phyloP scores from a whole-genome alignment of 2,797 vertebrate genomes.

The Neostethus bicornis region DNA sequence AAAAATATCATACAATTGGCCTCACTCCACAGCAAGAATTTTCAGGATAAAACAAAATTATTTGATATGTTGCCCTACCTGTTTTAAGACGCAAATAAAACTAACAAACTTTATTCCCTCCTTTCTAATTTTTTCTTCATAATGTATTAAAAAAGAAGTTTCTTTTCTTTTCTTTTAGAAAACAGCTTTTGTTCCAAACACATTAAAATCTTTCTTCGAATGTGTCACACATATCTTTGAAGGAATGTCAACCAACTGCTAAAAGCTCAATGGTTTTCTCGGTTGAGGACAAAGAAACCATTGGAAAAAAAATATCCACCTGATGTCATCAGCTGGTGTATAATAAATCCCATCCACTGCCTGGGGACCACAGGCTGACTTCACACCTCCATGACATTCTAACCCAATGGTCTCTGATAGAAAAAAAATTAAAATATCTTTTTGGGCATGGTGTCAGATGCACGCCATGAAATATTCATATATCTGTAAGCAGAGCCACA shows the following conservation, averaged over 20 bases:
- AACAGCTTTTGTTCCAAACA: constrained; percentile 53
- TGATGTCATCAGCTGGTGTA: constrained; percentile 67
- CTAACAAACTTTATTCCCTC: constrained; percentile 12
- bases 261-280: constrained; percentile 56
- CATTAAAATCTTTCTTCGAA: constrained; percentile 64
- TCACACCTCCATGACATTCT: constrained; percentile 74
- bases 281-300: constrained; percentile 49
- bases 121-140: constrained; percentile 45
- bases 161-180: constrained; percentile 71
- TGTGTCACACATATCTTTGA: constrained; percentile 42
- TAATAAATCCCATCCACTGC: constrained; percentile 67
- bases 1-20: too few relatives aligned
- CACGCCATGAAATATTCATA: constrained; percentile 79
- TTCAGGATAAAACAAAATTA: constrained; percentile 36
- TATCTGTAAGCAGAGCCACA: constrained; percentile 71
- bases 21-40: too few relatives aligned
- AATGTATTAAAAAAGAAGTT: too few relatives aligned
- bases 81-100: too few relatives aligned
- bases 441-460: constrained; percentile 77
- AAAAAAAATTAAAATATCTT: constrained; percentile 71
- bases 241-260: constrained; percentile 53
- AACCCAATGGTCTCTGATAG: constrained; percentile 73
- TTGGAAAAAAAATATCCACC: constrained; percentile 55
- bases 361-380: constrained; percentile 65
- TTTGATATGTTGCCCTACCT: constrained; percentile 32